Percentiles rank a stretch among this genome's conserved stretches.
Conservation (phyloP, 92 coral and sea anemone species). For the Metridium senile region DNA sequence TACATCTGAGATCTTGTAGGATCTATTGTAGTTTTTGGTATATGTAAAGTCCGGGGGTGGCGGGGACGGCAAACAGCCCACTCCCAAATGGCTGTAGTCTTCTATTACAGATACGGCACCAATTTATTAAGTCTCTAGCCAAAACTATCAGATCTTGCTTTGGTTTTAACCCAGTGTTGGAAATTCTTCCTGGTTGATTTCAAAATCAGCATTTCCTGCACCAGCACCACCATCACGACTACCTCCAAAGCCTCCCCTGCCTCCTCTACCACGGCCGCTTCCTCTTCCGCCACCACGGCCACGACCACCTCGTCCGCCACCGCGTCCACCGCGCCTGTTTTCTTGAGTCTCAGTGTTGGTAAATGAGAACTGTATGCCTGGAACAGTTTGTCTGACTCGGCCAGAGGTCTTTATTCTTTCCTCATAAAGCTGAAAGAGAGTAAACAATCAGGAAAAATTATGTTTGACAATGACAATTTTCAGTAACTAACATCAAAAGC, state of each 20-base stretch:
- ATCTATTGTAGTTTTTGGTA: background rate
- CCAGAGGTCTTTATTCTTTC: slow-evolving; percentile 97
- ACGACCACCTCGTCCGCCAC: slow-evolving; percentile 56
- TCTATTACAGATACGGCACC: slow-evolving; percentile 31
- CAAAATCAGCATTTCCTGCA: slow-evolving; percentile 50
- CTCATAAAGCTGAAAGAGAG: slow-evolving; percentile 68
- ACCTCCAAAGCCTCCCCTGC: slow-evolving; percentile 64
- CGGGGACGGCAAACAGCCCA: background rate
- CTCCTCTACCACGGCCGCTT: slow-evolving; percentile 46
- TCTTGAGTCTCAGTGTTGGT: slow-evolving; percentile 40
- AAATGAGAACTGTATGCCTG: slow-evolving; percentile 80
- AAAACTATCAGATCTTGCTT: slow-evolving; percentile 9
- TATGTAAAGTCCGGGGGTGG: background rate
- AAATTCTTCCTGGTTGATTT: slow-evolving; percentile 85
- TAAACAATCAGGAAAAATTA: background rate
- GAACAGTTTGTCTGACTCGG: slow-evolving; percentile 77
- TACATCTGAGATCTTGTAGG: slow-evolving; percentile 18
- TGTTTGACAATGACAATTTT: background rate
- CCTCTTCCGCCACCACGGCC: slow-evolving; percentile 68
- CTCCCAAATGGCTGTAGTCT: slow-evolving; percentile 21
- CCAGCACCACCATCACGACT: slow-evolving; percentile 32
- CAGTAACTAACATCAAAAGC: too few species aligned
- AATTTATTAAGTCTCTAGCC: slow-evolving; percentile 27
- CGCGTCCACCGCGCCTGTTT: slow-evolving; percentile 57
- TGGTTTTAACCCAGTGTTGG: slow-evolving; percentile 76